phyloP scores from a whole-genome alignment of 2,113 vertebrate genomes.

The Octodon degus region DNA sequence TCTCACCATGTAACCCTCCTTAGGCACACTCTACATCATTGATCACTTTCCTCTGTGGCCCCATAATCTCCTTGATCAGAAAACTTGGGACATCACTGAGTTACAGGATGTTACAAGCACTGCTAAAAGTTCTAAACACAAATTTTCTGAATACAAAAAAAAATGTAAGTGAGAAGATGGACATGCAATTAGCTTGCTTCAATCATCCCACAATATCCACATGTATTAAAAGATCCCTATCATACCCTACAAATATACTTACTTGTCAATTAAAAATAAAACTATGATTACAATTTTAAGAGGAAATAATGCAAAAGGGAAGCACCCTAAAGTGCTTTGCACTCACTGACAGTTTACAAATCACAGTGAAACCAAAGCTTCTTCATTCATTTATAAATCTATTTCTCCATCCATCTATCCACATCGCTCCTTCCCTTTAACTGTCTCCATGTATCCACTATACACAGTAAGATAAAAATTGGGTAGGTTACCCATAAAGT shows the following conservation, averaged over 20 bases:
- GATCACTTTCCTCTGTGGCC: no score
- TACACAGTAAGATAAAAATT: neutral
- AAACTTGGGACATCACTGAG: no score
- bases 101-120: neutral
- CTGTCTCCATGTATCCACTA: neutral
- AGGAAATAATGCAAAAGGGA: neutral
- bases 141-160: neutral
- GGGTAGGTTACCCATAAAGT: neutral
- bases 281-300: neutral
- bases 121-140: neutral
- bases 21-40: no score
- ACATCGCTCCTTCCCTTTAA: neutral
- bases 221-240: neutral
- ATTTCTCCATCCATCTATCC: no score
- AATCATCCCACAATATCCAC: neutral
- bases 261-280: neutral
- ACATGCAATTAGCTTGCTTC: neutral
- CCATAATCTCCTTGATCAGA: no score
- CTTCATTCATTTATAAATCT: neutral
- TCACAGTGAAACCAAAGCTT: neutral
- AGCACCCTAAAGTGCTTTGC: neutral
- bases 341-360: neutral
- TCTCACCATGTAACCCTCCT: no score
- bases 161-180: neutral
- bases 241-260: neutral